Evolutionary conservation across 2,888 invertebrate species (phyloP).

Genomic region (Tachina grossa): DNA sequence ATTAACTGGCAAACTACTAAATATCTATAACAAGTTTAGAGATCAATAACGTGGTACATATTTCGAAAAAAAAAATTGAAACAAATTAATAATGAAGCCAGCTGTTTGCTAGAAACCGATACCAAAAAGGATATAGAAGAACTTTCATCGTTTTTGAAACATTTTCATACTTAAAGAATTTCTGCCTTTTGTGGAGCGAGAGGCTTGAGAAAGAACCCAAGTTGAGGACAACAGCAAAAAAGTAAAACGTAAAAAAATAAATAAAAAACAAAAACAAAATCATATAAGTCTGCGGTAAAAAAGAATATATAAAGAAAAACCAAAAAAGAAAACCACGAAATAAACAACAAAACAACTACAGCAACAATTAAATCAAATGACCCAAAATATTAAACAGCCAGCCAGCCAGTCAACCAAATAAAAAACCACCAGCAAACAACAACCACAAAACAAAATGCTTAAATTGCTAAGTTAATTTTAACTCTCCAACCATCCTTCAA

Average conservation of each 20-base stretch:
- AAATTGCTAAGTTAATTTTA: conserved; percentile 72
- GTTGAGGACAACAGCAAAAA: conserved; percentile 7
- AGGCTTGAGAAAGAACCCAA: not conserved
- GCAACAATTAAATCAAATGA: conserved; percentile 62
- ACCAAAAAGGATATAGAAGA: conserved; percentile 35
- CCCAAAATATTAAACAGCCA: conserved; percentile 53
- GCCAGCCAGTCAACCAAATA: conserved; percentile 43
- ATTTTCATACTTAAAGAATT: not conserved
- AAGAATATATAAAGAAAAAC: conserved; percentile 32
- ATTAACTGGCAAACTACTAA: not conserved
- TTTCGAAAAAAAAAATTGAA: not conserved
- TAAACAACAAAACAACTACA: conserved; percentile 65
- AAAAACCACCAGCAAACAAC: conserved; percentile 21
- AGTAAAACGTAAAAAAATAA: conserved; percentile 34
- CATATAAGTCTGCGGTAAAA: conserved; percentile 10
- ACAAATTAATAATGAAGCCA: conserved; percentile 43
- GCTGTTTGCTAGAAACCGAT: conserved; percentile 46
- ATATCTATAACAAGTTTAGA: not conserved
- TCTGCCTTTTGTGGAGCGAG: conserved; percentile 23
- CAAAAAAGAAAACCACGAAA: conserved; percentile 49
- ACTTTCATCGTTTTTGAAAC: conserved; percentile 1
- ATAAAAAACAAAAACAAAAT: conserved; percentile 5
- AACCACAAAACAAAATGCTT: conserved; percentile 73
- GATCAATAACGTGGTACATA: conserved; percentile 28
- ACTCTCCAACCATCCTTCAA: conserved; percentile 23